Conservation (phyloP, 2,888 invertebrate genomes). For the Platerodrilus igneus region DNA sequence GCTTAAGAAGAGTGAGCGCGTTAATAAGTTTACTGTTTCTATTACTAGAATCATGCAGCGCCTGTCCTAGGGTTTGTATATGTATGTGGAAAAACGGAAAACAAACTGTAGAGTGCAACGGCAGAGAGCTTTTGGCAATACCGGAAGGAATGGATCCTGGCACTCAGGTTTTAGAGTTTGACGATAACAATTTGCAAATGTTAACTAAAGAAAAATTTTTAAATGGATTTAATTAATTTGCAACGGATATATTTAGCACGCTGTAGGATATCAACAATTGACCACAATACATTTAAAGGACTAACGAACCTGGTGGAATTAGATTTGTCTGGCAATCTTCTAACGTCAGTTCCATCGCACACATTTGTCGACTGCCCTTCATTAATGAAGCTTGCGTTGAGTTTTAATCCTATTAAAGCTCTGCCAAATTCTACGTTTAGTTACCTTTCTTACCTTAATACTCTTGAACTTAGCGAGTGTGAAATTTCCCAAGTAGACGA, state of each 20-base stretch:
- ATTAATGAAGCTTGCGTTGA: conserved; percentile 76
- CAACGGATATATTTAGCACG: conserved; percentile 79
- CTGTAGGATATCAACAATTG: conserved; percentile 73
- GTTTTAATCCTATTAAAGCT: conserved; percentile 74
- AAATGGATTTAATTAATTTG: conserved; percentile 72
- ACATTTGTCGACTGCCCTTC: conserved; percentile 75
- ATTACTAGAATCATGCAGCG: conserved; percentile 39
- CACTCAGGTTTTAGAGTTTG: conserved; percentile 83
- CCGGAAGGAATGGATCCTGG: conserved; percentile 76
- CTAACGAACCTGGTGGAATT: conserved; percentile 83
- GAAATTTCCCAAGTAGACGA: conserved; percentile 71
- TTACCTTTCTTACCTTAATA: conserved; percentile 69
- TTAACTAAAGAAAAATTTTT: conserved; percentile 75
- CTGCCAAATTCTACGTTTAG: conserved; percentile 69
- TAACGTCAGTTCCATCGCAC: conserved; percentile 71
- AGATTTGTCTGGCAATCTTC: conserved; percentile 76
- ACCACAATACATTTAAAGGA: conserved; percentile 76
- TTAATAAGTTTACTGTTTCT: conserved; percentile 21
- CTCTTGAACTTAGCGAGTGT: conserved; percentile 76
- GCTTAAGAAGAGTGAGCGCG: conserved; percentile 21
- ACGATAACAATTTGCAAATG: conserved; percentile 75
- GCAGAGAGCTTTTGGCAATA: conserved; percentile 68
- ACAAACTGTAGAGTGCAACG: conserved; percentile 82
- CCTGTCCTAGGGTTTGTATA: conserved; percentile 73
- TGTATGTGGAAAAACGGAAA: conserved; percentile 94